phyloP scores from a whole-genome alignment of 2,888 invertebrate species.

The Chelonus formosanus region DNA sequence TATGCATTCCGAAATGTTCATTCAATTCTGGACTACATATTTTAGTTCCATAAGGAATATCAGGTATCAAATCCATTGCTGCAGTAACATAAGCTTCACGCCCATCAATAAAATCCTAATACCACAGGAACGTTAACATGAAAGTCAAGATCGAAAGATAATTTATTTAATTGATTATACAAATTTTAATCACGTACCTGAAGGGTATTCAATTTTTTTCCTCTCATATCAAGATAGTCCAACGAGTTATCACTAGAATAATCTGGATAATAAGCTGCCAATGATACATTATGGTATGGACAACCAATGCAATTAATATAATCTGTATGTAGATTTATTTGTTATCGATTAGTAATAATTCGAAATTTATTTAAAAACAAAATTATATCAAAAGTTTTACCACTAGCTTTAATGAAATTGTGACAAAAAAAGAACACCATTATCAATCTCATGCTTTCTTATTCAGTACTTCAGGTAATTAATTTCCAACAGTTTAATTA shows the following conservation, averaged over 20 bases:
- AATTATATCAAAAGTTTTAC: too few relatives aligned
- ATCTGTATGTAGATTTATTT: not conserved
- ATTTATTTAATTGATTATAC: too few relatives aligned
- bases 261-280: constrained; percentile 68
- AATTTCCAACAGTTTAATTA: too few relatives aligned
- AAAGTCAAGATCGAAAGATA: too few relatives aligned
- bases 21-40: constrained; percentile 68
- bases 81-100: constrained; percentile 66
- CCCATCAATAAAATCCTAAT: constrained; percentile 67
- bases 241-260: constrained; percentile 62
- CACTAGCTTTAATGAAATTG: too few relatives aligned
- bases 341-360: not conserved
- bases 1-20: constrained; percentile 64
- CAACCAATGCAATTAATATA: constrained; percentile 60
- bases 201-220: constrained; percentile 64
- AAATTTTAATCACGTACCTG: constrained; percentile 59
- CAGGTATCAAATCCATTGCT: constrained; percentile 64
- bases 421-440: too few relatives aligned
- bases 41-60: constrained; percentile 64
- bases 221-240: constrained; percentile 64
- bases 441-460: too few relatives aligned
- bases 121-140: too few relatives aligned
- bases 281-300: constrained; percentile 63
- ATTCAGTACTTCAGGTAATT: too few relatives aligned
- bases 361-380: not conserved